Conservation (phyloP, 2,797 vertebrate genomes). For the Phrynocephalus guinanensis region DNA sequence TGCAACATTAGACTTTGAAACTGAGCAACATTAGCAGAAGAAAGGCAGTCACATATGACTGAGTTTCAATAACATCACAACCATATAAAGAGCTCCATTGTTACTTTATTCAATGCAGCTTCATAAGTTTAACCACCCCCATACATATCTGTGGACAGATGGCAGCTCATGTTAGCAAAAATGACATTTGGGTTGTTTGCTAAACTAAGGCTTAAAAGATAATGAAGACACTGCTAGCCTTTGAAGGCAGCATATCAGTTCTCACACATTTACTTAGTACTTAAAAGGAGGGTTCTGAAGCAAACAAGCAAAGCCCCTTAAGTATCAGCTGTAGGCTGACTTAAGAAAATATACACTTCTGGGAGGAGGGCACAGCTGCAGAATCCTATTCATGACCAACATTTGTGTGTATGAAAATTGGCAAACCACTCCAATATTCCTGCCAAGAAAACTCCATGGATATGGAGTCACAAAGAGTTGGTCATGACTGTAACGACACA, state of each 20-base stretch:
- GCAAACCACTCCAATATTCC: too few species aligned
- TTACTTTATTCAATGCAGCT: constrained; percentile 40
- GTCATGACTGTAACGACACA: too few species aligned
- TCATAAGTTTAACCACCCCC: constrained; percentile 45
- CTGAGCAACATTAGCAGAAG: too few species aligned
- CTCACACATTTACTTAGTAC: constrained; percentile 13
- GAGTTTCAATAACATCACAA: constrained; percentile 17
- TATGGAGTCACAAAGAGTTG: too few species aligned
- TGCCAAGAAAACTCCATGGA: too few species aligned
- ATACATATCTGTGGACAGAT: constrained; percentile 33
- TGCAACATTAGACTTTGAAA: background rate
- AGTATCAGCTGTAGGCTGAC: constrained; percentile 50
- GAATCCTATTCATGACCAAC: constrained; percentile 30
- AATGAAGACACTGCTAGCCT: constrained; percentile 47
- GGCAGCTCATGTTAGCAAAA: constrained; percentile 28
- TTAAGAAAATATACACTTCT: constrained; percentile 48
- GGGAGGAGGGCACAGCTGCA: background rate
- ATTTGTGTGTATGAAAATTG: constrained; percentile 6
- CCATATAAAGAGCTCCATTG: constrained; percentile 52
- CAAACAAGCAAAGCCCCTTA: constrained; percentile 23
- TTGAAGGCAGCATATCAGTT: constrained; percentile 68
- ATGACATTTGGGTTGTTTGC: constrained; percentile 54
- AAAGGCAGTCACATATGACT: background rate
- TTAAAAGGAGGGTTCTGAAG: constrained; percentile 6
- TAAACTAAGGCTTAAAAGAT: constrained; percentile 51